Conservation (phyloP, 2,797 vertebrate genomes). For the Thamnophis elegans region DNA sequence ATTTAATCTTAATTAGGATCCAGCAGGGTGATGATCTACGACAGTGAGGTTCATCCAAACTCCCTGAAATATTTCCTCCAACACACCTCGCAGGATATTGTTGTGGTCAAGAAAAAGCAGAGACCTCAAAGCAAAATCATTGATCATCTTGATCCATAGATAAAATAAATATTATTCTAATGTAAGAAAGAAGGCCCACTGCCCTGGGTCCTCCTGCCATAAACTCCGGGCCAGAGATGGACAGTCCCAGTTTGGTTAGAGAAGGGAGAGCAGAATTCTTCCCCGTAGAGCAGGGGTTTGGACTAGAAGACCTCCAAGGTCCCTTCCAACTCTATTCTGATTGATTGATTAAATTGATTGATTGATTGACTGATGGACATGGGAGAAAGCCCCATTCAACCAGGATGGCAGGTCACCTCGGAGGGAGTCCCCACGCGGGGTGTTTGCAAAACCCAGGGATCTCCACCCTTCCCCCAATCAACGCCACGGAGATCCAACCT, state of each 20-base stretch:
- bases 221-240: not conserved
- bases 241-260: not conserved
- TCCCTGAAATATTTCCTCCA: not conserved
- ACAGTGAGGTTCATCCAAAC: not conserved
- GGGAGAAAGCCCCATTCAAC: not conserved
- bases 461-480: not conserved
- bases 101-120: not conserved
- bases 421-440: not conserved
- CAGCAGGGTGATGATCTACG: not conserved
- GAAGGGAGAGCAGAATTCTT: not conserved
- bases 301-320: too few relatives aligned
- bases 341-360: too few relatives aligned
- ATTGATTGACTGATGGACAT: too few relatives aligned
- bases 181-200: not conserved
- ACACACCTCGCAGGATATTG: not conserved
- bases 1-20: not conserved
- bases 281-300: too few relatives aligned
- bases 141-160: not conserved
- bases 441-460: not conserved
- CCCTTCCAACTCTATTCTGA: too few relatives aligned
- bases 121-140: not conserved
- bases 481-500: not conserved
- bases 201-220: not conserved
- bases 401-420: not conserved
- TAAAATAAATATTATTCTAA: not conserved